Evolutionary conservation across 92 coral and sea anemone species (phyloP), one percentile per base, ranked within the genome.

Genomic region (Nematostella vectensis): DNA sequence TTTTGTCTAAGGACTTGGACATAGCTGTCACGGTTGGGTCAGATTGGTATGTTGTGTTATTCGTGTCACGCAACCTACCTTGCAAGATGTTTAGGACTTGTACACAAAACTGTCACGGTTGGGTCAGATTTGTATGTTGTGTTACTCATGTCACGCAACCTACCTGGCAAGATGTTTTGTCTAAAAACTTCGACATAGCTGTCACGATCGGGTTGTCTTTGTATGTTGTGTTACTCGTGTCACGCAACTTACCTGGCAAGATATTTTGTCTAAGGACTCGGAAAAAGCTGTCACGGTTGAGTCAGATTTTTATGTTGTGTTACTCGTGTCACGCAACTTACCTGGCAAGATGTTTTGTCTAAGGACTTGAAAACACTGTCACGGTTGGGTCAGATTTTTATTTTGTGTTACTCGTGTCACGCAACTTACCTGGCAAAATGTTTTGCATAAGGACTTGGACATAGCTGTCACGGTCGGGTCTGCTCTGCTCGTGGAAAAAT

Each of bases 401-500:
- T 51, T n/a, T n/a, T n/a, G n/a, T n/a, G n/a, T n/a, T n/a, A n/a
- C n/a, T n/a, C n/a, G 40, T 33, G 40, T 33, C 40, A 9, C 67
- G 59, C 29, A 13, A 58, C 71, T 8, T 78, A 88, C 96, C 89
- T 20, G 65, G 78, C 1, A 67, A 62, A 54, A 88, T 70, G 29
- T 88, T 88, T 25, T 62, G 65, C 31, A 57, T 52, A 18, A 38
- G 50, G 30, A 88, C 64, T 27, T 58, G 71, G 19, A 88, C 88
- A 54, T 88, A 75, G 27, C 70, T 61, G 60, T 87, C 91, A 51
- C 96, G 70, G 70, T 87, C 96, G 2, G 96, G 91, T 33, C 96
- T 65, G 70, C 96, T 87, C 54, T 87, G 96, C 22, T 87, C 96
- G 55, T 87, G 96, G 91, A 91, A 87, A 60, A 87, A 87, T 26